Evolutionary conservation across 2,888 invertebrate species (phyloP).

Genomic region (Eilema depressum): DNA sequence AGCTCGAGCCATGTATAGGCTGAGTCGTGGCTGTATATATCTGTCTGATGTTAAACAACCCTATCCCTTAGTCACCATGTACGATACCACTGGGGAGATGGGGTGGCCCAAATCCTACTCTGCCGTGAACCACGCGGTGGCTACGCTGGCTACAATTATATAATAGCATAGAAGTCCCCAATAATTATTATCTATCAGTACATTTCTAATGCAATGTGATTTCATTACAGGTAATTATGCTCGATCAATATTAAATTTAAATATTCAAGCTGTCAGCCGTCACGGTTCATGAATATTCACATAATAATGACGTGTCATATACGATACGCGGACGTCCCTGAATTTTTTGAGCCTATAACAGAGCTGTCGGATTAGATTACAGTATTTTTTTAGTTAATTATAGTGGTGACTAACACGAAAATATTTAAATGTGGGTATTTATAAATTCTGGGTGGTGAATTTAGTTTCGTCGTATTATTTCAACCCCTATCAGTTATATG

Average conservation of each 20-base stretch:
- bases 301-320: conserved; percentile 47
- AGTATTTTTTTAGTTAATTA: conserved; percentile 22
- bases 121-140: no score
- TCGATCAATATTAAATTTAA: conserved; percentile 51
- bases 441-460: not conserved
- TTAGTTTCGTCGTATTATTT: not conserved
- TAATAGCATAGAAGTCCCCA: not conserved
- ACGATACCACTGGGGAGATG: no score
- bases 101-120: no score
- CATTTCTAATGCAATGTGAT: conserved; percentile 38
- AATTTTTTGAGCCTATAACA: conserved; percentile 28
- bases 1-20: no score
- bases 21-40: no score
- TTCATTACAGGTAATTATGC: conserved; percentile 33
- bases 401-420: conserved; percentile 3
- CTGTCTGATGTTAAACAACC: no score
- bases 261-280: conserved; percentile 49
- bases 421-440: not conserved
- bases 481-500: not conserved
- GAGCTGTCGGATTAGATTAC: conserved; percentile 24
- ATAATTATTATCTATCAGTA: not conserved
- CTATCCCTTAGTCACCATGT: no score
- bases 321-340: conserved; percentile 36
- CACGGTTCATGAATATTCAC: conserved; percentile 50
- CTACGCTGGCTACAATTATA: no score